Base-by-base conservation (phyloP, 2,888 invertebrate species). In the Yponomeuta plumbellus region DNA sequence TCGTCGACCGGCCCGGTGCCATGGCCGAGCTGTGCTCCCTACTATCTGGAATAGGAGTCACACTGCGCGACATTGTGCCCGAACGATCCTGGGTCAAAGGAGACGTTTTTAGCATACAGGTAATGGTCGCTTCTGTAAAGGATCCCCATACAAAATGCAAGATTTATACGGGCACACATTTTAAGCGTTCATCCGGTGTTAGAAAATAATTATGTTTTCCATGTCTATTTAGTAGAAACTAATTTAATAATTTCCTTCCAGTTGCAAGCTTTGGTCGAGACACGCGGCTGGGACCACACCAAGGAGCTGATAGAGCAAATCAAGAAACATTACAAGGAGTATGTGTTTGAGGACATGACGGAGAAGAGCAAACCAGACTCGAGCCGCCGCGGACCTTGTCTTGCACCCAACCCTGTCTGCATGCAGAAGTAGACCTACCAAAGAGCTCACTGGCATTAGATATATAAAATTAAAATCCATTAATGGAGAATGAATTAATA, bases 21-120 rank as follows among this genome's bases (percentile, higher is more conserved):
- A 95, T 98, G 74, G 94, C 96, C 0, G 97, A 97, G 72, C 85
- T 98, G 20, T 96, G 97, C 72, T 88, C 92, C 69, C 77, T 96
- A 66, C 87, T 98, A 57, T 93, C 94, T 1, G 88, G 92, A n/a
- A 87, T 96, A 56, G 97, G 97, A 0, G 96, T 97, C 5, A 95
- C 95, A 34, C 94, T 99, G 72, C 97, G 98, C 78, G 98, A 98
- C 81, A 97, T 98, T 69, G 95, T 97, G 80, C 98, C 98, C 73
- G 98, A 99, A 80, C 92, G 98, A 66, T 97, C 98, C 2, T 99
- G 98, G 98, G 94, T 98, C 23, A 95, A 95, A 70, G 94, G 94
- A 34, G 98, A 99, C 80, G 95, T 98, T 20, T 98, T 97, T 70
- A 85, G 84, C 68, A 80, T 81, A 44, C 81, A 85, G 80, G 89